Conservation (phyloP, 2,888 invertebrate genomes). For the Lasioglossum zephyrum region DNA sequence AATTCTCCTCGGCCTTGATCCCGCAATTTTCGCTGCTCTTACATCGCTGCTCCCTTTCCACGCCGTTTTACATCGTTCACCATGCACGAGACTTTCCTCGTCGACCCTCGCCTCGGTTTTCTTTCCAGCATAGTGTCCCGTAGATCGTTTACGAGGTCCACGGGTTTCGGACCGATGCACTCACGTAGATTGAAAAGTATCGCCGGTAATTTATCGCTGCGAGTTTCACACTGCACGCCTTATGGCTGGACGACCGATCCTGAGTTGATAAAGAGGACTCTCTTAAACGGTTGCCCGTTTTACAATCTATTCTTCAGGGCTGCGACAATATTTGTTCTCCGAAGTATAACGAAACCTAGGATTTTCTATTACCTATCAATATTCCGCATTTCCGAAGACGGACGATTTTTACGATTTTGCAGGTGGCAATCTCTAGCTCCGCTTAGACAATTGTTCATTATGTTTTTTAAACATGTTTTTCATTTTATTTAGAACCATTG, state of each 20-base stretch:
- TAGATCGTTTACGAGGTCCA: constrained; percentile 31
- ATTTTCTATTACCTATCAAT: too few species aligned
- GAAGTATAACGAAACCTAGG: too few species aligned
- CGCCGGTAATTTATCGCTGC: constrained; percentile 57
- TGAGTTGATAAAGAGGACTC: neutral
- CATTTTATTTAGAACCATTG: too few species aligned
- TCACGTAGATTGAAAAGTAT: constrained; percentile 73
- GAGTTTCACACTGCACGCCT: neutral
- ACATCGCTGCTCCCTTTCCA: neutral
- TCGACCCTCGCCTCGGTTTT: neutral
- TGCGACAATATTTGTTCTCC: neutral
- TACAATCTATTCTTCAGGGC: neutral
- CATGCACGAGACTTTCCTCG: neutral
- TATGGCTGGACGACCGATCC: neutral
- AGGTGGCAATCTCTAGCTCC: too few species aligned
- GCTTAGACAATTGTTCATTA: too few species aligned
- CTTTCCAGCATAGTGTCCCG: constrained; percentile 24
- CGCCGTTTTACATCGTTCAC: neutral
- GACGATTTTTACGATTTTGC: too few species aligned
- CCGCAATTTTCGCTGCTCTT: neutral
- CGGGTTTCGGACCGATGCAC: constrained; percentile 62
- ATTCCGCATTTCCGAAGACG: too few species aligned
- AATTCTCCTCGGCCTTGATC: neutral
- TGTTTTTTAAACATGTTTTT: too few species aligned
- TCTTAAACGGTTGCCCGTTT: neutral